Percentiles rank a stretch among this genome's conserved stretches.
Conservation (phyloP, 2,797 vertebrate species). For the Sibirionetta formosa region DNA sequence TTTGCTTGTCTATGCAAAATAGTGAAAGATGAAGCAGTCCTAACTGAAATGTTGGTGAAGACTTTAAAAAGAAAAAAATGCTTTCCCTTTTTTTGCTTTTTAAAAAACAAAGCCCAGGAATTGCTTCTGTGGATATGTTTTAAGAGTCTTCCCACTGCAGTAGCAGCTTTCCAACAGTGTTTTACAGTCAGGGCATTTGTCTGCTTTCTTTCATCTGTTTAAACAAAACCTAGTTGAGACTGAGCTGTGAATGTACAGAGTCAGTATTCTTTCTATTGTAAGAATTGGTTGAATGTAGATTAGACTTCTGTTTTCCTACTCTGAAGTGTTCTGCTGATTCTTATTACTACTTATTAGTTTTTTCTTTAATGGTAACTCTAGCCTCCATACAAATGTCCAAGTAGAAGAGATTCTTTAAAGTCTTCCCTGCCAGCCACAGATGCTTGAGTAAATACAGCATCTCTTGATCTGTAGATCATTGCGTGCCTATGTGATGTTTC, state of each 20-base stretch:
- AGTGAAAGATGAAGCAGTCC: background rate
- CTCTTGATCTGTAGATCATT: background rate
- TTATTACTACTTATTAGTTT: background rate
- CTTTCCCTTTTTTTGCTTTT: background rate
- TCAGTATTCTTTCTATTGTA: background rate
- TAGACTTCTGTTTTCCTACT: background rate
- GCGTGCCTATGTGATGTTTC: background rate
- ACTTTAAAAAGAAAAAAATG: background rate
- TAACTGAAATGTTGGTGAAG: background rate
- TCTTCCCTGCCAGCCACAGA: background rate
- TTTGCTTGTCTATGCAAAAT: background rate
- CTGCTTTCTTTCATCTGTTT: background rate
- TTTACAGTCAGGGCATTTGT: background rate
- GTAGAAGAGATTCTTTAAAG: background rate
- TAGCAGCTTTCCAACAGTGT: background rate
- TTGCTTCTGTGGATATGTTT: background rate
- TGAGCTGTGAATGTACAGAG: background rate
- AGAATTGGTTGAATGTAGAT: background rate
- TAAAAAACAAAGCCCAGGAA: fast-evolving
- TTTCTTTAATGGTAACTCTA: background rate
- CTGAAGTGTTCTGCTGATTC: background rate
- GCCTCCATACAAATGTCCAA: background rate
- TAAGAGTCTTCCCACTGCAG: background rate
- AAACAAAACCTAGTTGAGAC: background rate
- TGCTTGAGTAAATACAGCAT: background rate